Base-by-base conservation (phyloP, 2,888 invertebrate species). In the Morpho deidamia region DNA sequence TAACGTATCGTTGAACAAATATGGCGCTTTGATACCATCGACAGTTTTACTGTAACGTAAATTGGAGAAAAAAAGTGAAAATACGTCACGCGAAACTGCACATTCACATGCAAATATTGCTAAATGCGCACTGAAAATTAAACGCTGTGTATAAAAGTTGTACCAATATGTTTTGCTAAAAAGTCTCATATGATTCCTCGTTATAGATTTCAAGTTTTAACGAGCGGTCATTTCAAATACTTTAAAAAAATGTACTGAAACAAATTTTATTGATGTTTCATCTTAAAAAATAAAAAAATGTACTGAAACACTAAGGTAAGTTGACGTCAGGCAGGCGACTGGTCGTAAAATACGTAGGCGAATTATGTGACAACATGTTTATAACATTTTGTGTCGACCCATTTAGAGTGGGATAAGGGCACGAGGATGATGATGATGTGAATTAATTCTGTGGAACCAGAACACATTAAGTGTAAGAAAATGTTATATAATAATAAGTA, bases 41-140 rank as follows among this genome's bases (percentile, higher is more conserved):
- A 52, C 54, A 62, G 62, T 66, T 67, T 51, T 68, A 67, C 67
- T 59, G 61, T 59, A 51, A 58, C 51, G 52, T 71, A 70, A 70
- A 69, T 64, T 55, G 58, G 45, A 3, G 5, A 48, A 65, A 47
- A 62, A 69, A 75, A 73, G 68, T 69, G 68, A 73, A 78, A 76
- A 74, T 66, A 74, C 76, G 75, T 74, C 74, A 70, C 69, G 70
- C 57, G 67, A 68, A 70, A 72, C 72, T 69, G 72, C 72, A 74
- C 70, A 83, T 83, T 83, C 81, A 83, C 80, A 85, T 82, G 82
- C 77, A 84, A 85, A 85, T 83, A 70, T 70, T 70, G 68, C 58
- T 57, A 62, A 74, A 68, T 72, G 74, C 68, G 69, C 72, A 68
- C 71, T 71, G 68, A 76, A 76, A 80, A 78, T 79, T 81, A 81